Conservation (phyloP, 2,797 vertebrate species). For the Podargus strigoides region DNA sequence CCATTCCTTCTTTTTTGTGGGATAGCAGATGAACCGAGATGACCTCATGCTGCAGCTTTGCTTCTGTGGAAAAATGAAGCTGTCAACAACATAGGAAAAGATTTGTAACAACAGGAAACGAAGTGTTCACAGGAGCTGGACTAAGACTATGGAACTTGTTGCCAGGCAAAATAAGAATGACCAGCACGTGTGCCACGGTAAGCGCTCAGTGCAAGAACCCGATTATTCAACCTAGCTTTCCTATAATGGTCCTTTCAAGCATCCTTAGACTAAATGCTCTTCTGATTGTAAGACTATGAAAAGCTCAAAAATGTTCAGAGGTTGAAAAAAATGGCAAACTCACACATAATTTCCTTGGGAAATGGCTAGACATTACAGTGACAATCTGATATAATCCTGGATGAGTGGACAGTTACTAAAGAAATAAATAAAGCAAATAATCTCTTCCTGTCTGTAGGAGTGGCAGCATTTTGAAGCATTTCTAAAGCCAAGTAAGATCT, state of each 20-base stretch:
- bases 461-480: neutral
- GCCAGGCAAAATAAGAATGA: slow-evolving; percentile 47
- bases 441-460: neutral
- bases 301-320: neutral
- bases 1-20: neutral
- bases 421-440: neutral
- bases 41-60: slow-evolving; percentile 17
- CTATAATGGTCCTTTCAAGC: neutral
- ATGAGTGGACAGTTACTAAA: neutral
- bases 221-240: neutral
- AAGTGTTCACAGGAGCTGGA: slow-evolving; percentile 8
- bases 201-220: neutral
- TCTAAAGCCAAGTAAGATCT: neutral
- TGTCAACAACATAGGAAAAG: slow-evolving; percentile 26
- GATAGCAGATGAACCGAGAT: slow-evolving; percentile 16
- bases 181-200: neutral
- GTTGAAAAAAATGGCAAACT: neutral
- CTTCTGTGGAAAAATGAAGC: slow-evolving; percentile 26
- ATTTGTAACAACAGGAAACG: neutral
- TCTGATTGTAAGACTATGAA: neutral
- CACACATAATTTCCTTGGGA: neutral
- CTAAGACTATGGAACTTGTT: neutral
- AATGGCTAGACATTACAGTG: neutral
- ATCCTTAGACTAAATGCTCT: neutral
- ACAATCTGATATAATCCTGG: neutral